These are phyloP conservation scores for Akabosia matsudoensis DNA, from an alignment of 1,140 invertebrate species.

Conservation along the genomic window DNA sequence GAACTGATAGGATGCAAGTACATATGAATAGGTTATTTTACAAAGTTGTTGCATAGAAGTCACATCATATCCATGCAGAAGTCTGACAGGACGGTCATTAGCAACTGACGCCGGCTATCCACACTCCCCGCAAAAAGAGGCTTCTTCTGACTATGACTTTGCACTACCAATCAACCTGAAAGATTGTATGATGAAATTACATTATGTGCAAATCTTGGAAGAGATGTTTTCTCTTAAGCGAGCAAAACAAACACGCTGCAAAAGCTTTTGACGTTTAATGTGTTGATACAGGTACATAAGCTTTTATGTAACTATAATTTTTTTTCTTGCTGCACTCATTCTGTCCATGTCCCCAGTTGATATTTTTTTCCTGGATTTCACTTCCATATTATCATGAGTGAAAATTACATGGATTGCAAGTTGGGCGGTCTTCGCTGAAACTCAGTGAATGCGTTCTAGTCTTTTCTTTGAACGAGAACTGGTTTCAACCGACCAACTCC, in stretches of 20 bases:
- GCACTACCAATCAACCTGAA: not conserved
- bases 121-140: not conserved
- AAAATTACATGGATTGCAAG: not conserved
- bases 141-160: not conserved
- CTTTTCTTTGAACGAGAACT: not conserved
- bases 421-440: not conserved
- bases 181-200: too few species aligned
- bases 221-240: too few species aligned
- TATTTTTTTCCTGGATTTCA: not conserved
- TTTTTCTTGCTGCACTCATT: not conserved
- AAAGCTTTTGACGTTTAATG: not conserved
- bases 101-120: not conserved
- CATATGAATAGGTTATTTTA: too few species aligned
- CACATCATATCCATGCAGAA: not conserved
- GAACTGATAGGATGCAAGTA: too few species aligned
- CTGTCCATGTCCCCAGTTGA: not conserved
- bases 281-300: too few species aligned
- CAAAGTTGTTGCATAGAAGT: not conserved
- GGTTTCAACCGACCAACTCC: not conserved
- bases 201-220: too few species aligned
- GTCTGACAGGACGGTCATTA: slow-evolving; percentile 5
- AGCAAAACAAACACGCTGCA: too few species aligned
- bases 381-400: not conserved
- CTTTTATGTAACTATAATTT: too few species aligned
- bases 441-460: too few species aligned